Percentiles rank a stretch among this genome's conserved stretches.
Conservation (phyloP, 2,113 vertebrate genomes). For the Cephalopterus ornatus region DNA sequence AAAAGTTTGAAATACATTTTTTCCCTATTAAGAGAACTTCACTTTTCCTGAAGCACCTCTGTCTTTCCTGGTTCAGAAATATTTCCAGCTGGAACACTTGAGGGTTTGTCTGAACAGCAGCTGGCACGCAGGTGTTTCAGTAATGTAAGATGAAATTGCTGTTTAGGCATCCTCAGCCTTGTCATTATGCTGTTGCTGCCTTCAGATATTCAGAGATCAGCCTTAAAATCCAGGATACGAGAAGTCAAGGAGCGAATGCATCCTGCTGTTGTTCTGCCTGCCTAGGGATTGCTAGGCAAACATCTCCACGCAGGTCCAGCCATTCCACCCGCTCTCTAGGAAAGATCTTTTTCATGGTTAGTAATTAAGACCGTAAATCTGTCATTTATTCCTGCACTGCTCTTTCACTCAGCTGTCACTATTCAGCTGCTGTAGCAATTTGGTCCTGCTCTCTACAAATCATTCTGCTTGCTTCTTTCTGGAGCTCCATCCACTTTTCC, state of each 20-base stretch:
- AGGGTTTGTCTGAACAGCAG: neutral
- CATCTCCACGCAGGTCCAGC: neutral
- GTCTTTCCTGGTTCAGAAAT: neutral
- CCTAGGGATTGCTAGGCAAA: neutral
- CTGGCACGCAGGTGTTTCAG: neutral
- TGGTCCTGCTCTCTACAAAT: neutral
- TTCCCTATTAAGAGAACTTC: neutral
- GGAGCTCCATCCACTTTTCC: neutral
- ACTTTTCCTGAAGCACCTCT: neutral
- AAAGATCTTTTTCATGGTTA: neutral
- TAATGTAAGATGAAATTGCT: neutral
- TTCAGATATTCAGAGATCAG: neutral
- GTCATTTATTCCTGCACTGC: neutral
- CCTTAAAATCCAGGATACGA: neutral
- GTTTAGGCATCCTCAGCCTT: neutral
- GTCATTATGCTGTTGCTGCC: neutral
- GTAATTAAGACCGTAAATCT: slow-evolving; percentile 33
- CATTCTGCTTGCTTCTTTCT: neutral
- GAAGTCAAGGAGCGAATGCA: neutral
- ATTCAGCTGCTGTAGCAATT: neutral
- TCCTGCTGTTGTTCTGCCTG: neutral
- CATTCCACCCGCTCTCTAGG: neutral
- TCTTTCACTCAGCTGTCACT: neutral
- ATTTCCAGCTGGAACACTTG: neutral
- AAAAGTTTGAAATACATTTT: neutral